A percentile compares a stretch with the other conserved stretches of the same genome.
Evolutionary conservation across 2,888 invertebrate species (phyloP).

Genomic region (Epirrita christyi): DNA sequence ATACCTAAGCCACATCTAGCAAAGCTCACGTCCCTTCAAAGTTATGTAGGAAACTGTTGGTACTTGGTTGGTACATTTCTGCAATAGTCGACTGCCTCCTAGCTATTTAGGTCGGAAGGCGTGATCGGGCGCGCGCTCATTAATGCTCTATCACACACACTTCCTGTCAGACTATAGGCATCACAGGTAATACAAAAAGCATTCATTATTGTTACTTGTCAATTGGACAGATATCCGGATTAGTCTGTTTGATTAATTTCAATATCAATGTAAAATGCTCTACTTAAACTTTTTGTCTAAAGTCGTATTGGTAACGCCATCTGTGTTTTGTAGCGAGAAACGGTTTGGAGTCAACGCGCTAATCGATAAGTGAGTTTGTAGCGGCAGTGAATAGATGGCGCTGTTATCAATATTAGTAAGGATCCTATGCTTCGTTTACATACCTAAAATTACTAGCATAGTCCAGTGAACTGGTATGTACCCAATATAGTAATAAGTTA

Average conservation of each 20-base stretch:
- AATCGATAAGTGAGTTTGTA: slow-evolving; percentile 11
- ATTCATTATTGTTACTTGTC: slow-evolving; percentile 19
- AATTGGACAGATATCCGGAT: slow-evolving; percentile 27
- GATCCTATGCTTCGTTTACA: not conserved
- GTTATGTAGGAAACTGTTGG: not conserved
- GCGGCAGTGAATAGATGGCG: slow-evolving; percentile 27
- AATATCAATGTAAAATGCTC: slow-evolving; percentile 13
- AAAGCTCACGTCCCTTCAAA: not conserved
- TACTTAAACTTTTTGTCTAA: slow-evolving; percentile 2
- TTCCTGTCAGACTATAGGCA: slow-evolving; percentile 24
- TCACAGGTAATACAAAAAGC: slow-evolving; percentile 15
- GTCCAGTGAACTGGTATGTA: too few species aligned
- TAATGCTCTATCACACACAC: slow-evolving; percentile 21
- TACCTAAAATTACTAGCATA: not conserved
- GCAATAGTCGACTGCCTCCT: slow-evolving; percentile 11
- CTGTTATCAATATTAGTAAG: not conserved
- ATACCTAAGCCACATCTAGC: slow-evolving; percentile 2
- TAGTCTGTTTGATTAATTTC: slow-evolving; percentile 12
- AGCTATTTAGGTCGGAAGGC: slow-evolving; percentile 27
- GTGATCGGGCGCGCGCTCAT: slow-evolving; percentile 23
- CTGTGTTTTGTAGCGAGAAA: slow-evolving; percentile 14
- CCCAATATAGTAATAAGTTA: too few species aligned
- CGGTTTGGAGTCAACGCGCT: not conserved
- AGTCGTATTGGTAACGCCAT: slow-evolving; percentile 17
- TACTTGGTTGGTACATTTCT: not conserved